These are phyloP conservation scores for Galbula dea DNA, from an alignment of 2,113 vertebrate genomes.

Conservation along the genomic window DNA sequence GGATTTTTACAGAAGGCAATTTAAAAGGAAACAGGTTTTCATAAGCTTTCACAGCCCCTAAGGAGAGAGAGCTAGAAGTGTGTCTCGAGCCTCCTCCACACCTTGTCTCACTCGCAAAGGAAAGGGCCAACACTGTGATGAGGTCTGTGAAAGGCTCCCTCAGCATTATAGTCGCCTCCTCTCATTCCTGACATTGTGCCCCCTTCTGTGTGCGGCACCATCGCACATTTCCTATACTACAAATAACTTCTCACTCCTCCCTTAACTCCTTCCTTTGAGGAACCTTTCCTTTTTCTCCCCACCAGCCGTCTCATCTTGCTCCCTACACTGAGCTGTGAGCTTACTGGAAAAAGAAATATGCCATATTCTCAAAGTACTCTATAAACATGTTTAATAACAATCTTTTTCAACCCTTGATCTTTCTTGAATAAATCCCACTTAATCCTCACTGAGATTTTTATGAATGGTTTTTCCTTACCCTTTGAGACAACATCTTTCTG, in stretches of 20 bases:
- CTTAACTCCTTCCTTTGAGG: conserved; percentile 1
- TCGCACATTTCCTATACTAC: conserved; percentile 36
- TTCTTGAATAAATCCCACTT: conserved; percentile 59
- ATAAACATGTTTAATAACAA: conserved; percentile 57
- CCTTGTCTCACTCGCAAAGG: conserved; percentile 31
- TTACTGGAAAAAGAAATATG: not conserved
- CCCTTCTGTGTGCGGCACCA: not conserved
- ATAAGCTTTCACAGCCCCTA: conserved; percentile 29
- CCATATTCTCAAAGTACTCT: not conserved
- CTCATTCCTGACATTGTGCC: conserved; percentile 43
- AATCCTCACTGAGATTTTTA: conserved; percentile 60
- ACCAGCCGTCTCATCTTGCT: not conserved
- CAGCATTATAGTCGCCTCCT: conserved; percentile 61
- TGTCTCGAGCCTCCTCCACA: conserved; percentile 58
- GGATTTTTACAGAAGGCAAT: not conserved
- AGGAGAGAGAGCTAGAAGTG: conserved; percentile 51
- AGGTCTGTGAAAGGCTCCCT: conserved; percentile 63
- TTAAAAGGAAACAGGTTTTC: conserved; percentile 30
- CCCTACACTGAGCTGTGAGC: not conserved
- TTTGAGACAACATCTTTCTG: conserved; percentile 38
- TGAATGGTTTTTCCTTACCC: conserved; percentile 52
- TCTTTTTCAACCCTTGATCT: conserved; percentile 57
- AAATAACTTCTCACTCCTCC: conserved; percentile 62
- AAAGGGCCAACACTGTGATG: conserved; percentile 43
- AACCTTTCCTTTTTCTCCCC: conserved; percentile 14